Percentiles rank a stretch among this genome's conserved stretches.
phyloP scores from a whole-genome alignment of 2,113 vertebrate species.

The Lamprotornis superbus region DNA sequence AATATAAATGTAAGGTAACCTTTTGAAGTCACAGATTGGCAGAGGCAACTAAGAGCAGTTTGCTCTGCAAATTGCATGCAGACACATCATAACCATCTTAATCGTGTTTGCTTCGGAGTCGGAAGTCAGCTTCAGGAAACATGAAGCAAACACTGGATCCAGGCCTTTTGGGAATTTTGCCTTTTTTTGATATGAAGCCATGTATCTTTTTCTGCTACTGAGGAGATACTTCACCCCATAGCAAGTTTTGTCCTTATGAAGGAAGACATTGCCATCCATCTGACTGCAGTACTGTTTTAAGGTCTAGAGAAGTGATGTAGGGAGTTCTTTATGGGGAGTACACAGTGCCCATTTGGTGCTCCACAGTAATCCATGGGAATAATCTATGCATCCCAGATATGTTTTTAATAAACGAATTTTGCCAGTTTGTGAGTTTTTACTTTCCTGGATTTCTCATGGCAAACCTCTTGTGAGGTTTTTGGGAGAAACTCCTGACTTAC shows the following conservation, averaged over 20 bases:
- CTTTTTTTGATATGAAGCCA: background rate
- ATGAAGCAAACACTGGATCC: background rate
- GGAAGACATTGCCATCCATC: background rate
- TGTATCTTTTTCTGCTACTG: background rate
- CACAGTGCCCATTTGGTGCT: background rate
- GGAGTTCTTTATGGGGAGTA: background rate
- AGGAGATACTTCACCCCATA: background rate
- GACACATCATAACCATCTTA: background rate
- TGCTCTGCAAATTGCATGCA: background rate
- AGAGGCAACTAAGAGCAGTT: background rate
- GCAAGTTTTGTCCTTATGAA: background rate
- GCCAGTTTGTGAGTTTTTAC: background rate
- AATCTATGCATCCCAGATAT: background rate
- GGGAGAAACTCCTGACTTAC: no score
- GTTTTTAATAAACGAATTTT: background rate
- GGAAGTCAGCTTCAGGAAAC: background rate
- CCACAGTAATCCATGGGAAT: background rate
- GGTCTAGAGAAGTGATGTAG: background rate
- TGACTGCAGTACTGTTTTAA: background rate
- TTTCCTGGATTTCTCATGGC: background rate
- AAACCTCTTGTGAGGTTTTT: no score
- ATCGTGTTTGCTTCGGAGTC: background rate
- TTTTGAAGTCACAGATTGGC: background rate
- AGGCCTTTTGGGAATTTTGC: background rate
- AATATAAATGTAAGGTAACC: background rate